phyloP scores from a whole-genome alignment of 2,797 vertebrate species.

The Borostomias antarcticus region DNA sequence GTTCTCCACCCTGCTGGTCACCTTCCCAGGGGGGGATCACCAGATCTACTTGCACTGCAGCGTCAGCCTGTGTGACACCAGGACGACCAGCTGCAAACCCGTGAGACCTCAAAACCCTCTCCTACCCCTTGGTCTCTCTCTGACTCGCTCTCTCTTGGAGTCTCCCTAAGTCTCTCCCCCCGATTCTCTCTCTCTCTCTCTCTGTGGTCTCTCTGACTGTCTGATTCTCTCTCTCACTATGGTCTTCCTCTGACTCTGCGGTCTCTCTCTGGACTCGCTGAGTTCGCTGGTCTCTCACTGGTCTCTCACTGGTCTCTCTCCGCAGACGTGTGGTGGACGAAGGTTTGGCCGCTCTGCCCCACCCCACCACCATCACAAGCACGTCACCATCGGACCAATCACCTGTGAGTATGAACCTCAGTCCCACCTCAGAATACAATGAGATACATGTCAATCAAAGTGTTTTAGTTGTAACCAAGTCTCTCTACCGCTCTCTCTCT shows the following conservation, averaged over 20 bases:
- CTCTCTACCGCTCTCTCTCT: too few species aligned
- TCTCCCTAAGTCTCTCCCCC: too few species aligned
- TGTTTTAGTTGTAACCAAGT: too few species aligned
- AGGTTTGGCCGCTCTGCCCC: neutral
- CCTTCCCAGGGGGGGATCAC: slow-evolving; percentile 59
- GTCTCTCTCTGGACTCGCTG: neutral
- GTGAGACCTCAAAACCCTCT: neutral
- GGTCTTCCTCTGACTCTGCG: too few species aligned
- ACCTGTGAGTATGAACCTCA: neutral
- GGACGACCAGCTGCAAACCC: slow-evolving; percentile 36
- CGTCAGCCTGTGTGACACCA: slow-evolving; percentile 58
- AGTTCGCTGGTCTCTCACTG: neutral
- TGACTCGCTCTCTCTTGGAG: too few species aligned
- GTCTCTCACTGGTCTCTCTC: neutral
- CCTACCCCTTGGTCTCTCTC: neutral
- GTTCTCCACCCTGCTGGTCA: slow-evolving; percentile 67
- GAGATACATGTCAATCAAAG: too few species aligned
- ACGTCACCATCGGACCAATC: neutral
- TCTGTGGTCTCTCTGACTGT: neutral
- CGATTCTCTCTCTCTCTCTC: too few species aligned
- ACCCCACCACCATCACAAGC: neutral
- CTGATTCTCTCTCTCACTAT: too few species aligned
- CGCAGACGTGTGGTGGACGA: neutral
- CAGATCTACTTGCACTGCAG: slow-evolving; percentile 65
- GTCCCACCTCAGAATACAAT: too few species aligned